Base-by-base conservation (phyloP, 2,113 vertebrate genomes). In the Callopanchax toddi region DNA sequence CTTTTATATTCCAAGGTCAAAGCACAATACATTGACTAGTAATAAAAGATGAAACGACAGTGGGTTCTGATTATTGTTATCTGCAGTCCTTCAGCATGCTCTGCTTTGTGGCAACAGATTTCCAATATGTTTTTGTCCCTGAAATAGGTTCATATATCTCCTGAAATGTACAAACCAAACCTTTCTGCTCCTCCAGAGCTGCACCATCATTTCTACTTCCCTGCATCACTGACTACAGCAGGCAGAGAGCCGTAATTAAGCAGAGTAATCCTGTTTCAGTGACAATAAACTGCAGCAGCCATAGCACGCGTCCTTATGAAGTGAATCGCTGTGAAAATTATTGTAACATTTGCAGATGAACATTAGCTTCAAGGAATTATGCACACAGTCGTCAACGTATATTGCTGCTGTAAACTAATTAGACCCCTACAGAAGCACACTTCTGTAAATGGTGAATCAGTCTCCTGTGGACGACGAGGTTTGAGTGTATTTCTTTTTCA, bases 381-480 rank as follows among this genome's bases (percentile, higher is more conserved):
- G 22, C 48, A 42, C 50, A 64, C 20, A 46, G 53, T 79, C 57
- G 53, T 12, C 11, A 60, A 48, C 74, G 68, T 67, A 6, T 67
- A 45, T 56, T 52, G 22, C 55, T 53, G 70, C 26, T 62, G 54
- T 72, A 53, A 82, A 60, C 48, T 20, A 12, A 7, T 8, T 20
- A 73, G 48, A 60, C 43, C 51, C 50, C 57, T 44, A 45, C n/a
- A 16, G 66, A 78, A 37, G 25, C 48, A 44, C 52, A 68, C 69
- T 71, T 79, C 67, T 71, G 81, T 68, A 77, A 83, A 79, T 71
- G 78, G 55, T 72, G 58, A 69, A 71, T 75, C n/a, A 51, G 69
- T 84, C 67, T 60, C 66, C 11, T 52, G 55, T 72, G 7, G 25
- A 54, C 40, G 17, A 43, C 29, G 21, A 22, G 50, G 17, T 32